A percentile compares a stretch with the other conserved stretches of the same genome.
These are phyloP conservation scores for Buphagus erythrorhynchus DNA, from an alignment of 2,797 vertebrate genomes.

Conservation along the genomic window DNA sequence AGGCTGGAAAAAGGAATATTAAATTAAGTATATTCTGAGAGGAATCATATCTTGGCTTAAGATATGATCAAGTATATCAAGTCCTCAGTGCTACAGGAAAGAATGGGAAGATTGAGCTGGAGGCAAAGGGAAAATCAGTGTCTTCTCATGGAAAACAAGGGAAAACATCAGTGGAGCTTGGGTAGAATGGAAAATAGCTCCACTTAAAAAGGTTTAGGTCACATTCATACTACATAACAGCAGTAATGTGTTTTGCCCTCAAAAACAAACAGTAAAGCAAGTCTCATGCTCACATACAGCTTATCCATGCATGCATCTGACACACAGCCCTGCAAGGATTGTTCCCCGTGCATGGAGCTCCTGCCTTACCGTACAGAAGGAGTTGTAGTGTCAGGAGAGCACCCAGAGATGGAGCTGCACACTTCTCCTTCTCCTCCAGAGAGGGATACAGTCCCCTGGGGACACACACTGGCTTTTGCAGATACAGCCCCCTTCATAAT, in stretches of 20 bases:
- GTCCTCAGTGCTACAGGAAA: neutral
- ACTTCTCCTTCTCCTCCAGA: neutral
- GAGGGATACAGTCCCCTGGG: neutral
- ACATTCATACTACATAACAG: neutral
- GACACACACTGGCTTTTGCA: neutral
- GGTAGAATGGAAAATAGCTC: neutral
- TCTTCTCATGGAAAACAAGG: neutral
- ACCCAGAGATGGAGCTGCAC: neutral
- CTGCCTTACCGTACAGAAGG: neutral
- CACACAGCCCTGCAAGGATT: neutral
- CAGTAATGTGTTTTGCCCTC: neutral
- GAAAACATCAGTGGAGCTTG: neutral
- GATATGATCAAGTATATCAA: too few species aligned
- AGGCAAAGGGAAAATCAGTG: neutral
- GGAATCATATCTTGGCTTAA: slow-evolving; percentile 49
- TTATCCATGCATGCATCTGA: neutral
- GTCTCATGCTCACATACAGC: neutral
- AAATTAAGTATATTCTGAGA: slow-evolving; percentile 53
- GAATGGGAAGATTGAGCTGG: neutral
- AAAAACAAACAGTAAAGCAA: neutral
- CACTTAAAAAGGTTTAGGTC: neutral
- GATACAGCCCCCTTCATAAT: neutral
- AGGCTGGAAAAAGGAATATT: slow-evolving; percentile 33
- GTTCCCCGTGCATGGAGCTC: neutral
- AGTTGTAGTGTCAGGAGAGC: neutral